These are phyloP conservation scores for Xenentodon cancila DNA, from an alignment of 2,797 vertebrate species.

Conservation along the genomic window DNA sequence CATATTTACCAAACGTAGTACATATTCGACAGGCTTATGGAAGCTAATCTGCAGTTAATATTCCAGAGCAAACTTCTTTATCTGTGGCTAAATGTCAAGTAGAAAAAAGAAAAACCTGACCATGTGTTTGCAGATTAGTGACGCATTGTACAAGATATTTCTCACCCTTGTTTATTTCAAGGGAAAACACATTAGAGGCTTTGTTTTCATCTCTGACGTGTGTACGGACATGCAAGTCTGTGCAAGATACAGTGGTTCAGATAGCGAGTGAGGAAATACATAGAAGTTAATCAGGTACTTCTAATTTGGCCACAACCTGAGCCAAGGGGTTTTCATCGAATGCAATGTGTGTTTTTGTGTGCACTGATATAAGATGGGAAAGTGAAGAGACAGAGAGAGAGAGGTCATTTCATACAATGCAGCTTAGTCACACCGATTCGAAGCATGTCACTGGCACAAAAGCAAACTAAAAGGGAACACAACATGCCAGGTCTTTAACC, in stretches of 20 bases:
- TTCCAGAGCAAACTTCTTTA: constrained; percentile 13
- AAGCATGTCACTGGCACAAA: constrained; percentile 29
- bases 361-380: not conserved
- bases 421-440: constrained; percentile 61
- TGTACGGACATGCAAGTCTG: not conserved
- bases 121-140: constrained; percentile 28
- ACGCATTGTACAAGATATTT: constrained; percentile 9
- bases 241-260: not conserved
- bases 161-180: not conserved
- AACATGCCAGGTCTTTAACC: constrained; percentile 33
- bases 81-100: constrained; percentile 39
- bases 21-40: constrained; percentile 43
- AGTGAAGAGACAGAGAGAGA: no score
- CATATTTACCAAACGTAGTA: constrained; percentile 23
- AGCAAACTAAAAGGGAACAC: constrained; percentile 18
- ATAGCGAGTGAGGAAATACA: constrained; percentile 4
- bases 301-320: constrained; percentile 13
- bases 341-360: not conserved
- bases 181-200: not conserved
- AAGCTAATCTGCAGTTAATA: constrained; percentile 48
- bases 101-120: constrained; percentile 9
- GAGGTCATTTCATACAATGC: constrained; percentile 22
- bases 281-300: constrained; percentile 26
- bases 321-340: not conserved
- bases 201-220: constrained; percentile 19